Conservation (phyloP, 2,888 invertebrate species). For the Anorthoa munda region DNA sequence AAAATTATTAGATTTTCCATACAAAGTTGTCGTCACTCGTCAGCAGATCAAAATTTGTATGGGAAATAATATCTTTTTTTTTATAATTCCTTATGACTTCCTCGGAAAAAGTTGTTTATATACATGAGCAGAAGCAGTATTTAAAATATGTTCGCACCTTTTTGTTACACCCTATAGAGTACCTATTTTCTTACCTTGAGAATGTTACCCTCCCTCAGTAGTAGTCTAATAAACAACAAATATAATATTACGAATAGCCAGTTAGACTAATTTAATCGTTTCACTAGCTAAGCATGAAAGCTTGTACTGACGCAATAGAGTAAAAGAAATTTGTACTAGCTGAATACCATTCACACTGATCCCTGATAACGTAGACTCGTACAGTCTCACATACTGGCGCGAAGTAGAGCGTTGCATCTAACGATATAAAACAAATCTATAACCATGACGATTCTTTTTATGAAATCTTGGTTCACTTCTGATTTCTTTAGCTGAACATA, state of each 20-base stretch:
- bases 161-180: no score
- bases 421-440: conserved; percentile 68
- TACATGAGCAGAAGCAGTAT: no score
- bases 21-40: no score
- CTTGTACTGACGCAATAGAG: conserved; percentile 13
- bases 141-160: no score
- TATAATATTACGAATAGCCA: background rate
- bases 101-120: no score
- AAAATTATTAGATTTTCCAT: no score
- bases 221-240: background rate
- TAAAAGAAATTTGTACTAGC: conserved; percentile 20
- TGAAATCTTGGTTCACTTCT: conserved; percentile 66
- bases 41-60: no score
- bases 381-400: conserved; percentile 34
- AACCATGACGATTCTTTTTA: conserved; percentile 72
- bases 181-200: background rate
- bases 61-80: no score
- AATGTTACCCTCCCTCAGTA: background rate
- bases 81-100: no score
- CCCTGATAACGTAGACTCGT: conserved; percentile 29
- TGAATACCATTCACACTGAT: conserved; percentile 30
- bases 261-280: background rate
- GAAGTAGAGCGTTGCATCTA: conserved; percentile 70
- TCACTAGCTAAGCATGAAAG: conserved; percentile 8
- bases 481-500: conserved; percentile 21